Evolutionary conservation across 2,888 invertebrate genomes (phyloP).

Genomic region (Troglohyphantes excavatus): DNA sequence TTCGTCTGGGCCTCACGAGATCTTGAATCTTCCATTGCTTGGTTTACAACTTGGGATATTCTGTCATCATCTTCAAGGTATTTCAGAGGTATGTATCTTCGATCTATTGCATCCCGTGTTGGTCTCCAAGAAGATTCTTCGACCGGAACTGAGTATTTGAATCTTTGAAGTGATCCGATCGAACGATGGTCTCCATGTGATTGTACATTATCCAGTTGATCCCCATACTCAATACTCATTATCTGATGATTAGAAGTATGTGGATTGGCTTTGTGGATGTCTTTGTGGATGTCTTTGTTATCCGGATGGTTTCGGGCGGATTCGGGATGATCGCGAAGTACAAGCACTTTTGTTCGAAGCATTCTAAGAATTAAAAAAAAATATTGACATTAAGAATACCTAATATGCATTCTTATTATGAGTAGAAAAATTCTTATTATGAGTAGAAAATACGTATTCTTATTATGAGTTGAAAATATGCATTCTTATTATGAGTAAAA

Average conservation of each 20-base stretch:
- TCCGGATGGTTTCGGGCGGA: background rate
- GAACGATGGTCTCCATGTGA: background rate
- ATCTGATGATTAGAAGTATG: no score
- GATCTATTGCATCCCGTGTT: background rate
- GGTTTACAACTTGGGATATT: background rate
- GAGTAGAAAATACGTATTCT: no score
- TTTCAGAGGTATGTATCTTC: slow-evolving; percentile 22
- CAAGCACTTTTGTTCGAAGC: slow-evolving; percentile 22
- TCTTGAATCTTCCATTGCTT: background rate
- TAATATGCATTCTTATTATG: background rate
- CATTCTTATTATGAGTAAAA: no score
- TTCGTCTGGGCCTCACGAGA: background rate
- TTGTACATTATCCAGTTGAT: background rate
- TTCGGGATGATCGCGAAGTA: background rate
- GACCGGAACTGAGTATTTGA: slow-evolving; percentile 42
- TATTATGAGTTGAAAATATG: no score
- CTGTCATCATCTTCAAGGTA: background rate
- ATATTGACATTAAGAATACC: background rate
- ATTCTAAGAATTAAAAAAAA: slow-evolving; percentile 20
- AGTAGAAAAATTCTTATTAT: no score
- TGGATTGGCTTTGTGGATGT: no score
- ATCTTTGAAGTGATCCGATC: background rate
- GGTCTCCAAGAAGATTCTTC: slow-evolving; percentile 65
- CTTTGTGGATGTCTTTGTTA: background rate
- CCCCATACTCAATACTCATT: background rate